These are phyloP conservation scores for Mustela nigripes DNA, from an alignment of 2,113 vertebrate species.

Conservation along the genomic window DNA sequence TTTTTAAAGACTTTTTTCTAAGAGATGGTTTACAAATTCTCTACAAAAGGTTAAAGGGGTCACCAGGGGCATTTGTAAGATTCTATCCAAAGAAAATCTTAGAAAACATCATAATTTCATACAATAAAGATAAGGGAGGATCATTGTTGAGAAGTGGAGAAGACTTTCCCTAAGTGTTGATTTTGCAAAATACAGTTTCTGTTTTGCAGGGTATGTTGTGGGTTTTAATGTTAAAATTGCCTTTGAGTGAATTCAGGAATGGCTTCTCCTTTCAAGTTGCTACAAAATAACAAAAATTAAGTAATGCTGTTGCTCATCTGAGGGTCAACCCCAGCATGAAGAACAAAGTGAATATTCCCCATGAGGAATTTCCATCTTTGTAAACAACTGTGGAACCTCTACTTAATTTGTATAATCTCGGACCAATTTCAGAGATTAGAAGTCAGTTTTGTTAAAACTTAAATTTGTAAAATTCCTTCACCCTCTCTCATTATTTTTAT, in stretches of 20 bases:
- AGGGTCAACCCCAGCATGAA: not conserved
- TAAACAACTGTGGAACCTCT: not conserved
- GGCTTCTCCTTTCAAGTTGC: not conserved
- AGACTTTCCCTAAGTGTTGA: not conserved
- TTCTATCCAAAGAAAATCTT: not conserved
- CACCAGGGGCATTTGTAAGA: not conserved
- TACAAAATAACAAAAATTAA: not conserved
- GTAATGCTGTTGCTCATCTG: not conserved
- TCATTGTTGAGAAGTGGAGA: not conserved
- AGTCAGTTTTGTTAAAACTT: not conserved
- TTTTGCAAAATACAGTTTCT: not conserved
- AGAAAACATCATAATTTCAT: not conserved
- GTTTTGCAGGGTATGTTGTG: not conserved
- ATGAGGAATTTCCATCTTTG: not conserved
- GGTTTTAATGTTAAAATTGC: not conserved
- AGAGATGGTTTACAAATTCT: not conserved
- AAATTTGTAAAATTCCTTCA: not conserved
- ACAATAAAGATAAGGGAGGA: not conserved
- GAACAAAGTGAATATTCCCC: not conserved
- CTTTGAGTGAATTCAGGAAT: not conserved
- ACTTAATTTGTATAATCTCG: not conserved
- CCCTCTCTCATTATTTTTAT: not conserved
- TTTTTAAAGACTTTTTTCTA: conserved; percentile 22
- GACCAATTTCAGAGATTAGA: not conserved
- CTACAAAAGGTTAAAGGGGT: not conserved